phyloP scores from a whole-genome alignment of 1,140 invertebrate genomes.

The Drosophila triauraria region DNA sequence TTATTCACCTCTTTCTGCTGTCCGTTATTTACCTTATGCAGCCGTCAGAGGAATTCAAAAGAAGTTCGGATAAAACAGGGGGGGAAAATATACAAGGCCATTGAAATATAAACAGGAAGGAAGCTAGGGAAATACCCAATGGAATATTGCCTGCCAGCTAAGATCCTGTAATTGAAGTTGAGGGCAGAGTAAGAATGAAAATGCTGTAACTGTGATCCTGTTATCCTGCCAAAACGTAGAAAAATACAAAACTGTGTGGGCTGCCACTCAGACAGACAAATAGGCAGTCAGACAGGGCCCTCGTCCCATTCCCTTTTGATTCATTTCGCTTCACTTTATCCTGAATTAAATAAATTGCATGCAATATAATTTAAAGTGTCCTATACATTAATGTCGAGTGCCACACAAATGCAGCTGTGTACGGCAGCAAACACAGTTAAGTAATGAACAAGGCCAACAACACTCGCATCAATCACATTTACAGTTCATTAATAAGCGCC shows the following conservation, averaged over 20 bases:
- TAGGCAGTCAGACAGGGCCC: conserved; percentile 12
- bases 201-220: background rate
- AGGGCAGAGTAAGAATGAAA: background rate
- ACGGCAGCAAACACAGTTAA: background rate
- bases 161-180: background rate
- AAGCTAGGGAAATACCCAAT: conserved; percentile 1
- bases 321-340: conserved; percentile 34
- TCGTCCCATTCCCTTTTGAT: conserved; percentile 16
- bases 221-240: background rate
- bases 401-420: conserved; percentile 33
- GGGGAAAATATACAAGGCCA: conserved; percentile 4
- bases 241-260: conserved; percentile 18
- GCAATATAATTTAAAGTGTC: conserved; percentile 69
- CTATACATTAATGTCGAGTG: conserved; percentile 61
- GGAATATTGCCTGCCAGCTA: background rate
- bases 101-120: conserved; percentile 16
- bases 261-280: conserved; percentile 34
- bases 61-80: background rate
- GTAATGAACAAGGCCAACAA: conserved; percentile 29
- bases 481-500: conserved; percentile 78
- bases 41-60: conserved; percentile 23
- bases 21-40: conserved; percentile 11
- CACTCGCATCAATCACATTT: conserved; percentile 73
- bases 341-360: conserved; percentile 60
- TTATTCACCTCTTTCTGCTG: conserved; percentile 7